These are phyloP conservation scores for Chondrilla cf. caribensis DNA, from an alignment of 37 sponge, comb jelly and placozoan species.

Conservation along the genomic window DNA sequence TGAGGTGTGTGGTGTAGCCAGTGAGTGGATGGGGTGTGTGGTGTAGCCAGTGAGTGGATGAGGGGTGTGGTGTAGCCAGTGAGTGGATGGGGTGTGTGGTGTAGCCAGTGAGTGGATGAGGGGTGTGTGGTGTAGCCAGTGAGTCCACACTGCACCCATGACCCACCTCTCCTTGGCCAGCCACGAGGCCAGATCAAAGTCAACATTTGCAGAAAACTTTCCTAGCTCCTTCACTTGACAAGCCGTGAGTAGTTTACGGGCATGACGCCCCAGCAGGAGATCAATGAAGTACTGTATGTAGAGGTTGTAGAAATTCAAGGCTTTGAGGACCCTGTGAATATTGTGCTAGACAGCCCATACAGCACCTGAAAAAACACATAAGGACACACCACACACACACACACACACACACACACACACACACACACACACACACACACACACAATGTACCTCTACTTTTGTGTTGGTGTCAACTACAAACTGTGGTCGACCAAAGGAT, in stretches of 20 bases:
- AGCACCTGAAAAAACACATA: too few relatives aligned
- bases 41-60: too few relatives aligned
- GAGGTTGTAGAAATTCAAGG: too few relatives aligned
- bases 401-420: too few relatives aligned
- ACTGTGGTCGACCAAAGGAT: constrained; percentile 69
- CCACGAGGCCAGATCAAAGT: constrained; percentile 76
- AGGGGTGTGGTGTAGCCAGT: too few relatives aligned
- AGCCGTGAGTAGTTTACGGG: constrained; percentile 67
- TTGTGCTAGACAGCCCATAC: too few relatives aligned
- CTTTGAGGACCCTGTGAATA: neutral
- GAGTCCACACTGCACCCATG: neutral
- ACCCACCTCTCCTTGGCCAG: constrained; percentile 83
- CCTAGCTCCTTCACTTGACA: constrained; percentile 72
- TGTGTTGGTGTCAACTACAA: constrained; percentile 66
- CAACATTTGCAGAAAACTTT: constrained; percentile 75
- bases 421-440: neutral
- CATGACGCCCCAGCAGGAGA: constrained; percentile 78
- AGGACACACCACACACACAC: too few relatives aligned
- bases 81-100: too few relatives aligned
- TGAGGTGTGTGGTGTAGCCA: too few relatives aligned
- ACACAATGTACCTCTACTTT: constrained; percentile 60
- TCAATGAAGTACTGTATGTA: constrained; percentile 74
- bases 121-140: neutral
- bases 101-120: too few relatives aligned
- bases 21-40: too few relatives aligned